Evolutionary conservation across 2,113 vertebrate genomes (phyloP), one percentile per base, ranked within the genome.

Genomic region (Condylura cristata): DNA sequence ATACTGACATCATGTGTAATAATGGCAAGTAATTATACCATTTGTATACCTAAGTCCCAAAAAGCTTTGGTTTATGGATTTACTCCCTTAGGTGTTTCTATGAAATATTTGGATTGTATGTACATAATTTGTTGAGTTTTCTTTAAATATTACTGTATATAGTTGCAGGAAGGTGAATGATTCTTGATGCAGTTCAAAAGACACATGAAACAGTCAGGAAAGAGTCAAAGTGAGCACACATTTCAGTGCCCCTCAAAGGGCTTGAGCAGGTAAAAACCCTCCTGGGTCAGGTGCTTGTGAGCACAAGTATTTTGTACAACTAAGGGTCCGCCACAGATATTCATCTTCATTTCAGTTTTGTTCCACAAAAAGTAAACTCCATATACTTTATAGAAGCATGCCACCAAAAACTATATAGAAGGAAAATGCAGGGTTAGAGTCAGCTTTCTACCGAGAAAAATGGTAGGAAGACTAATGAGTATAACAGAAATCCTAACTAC

Each of bases 31-130:
- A 71, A 83, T 84, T 78, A 66, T 1, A 48, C 30, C 72, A 17
- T 89, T 86, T 89, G 41, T 82, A 12, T 81, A 58, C 58, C 60
- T 70, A 34, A 18, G 16, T 68, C 44, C 61, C 34, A 75, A 3
- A 81, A 63, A 89, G 30, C 56, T 86, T 80, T 74, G 30, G 22
- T 56, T 90, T 86, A 56, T 93, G 20, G 32, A 60, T 88, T 91
- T 78, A 71, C 88, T 37, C 18, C 70, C 60, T 63, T 48, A 56
- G 63, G n/a, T 65, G 8, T 86, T 87, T 79, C 22, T 28, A 63
- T 39, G 18, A 90, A 90, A 76, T 82, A 18, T 86, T 85, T 56
- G 58, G 66, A 83, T 56, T 90, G 4, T 70, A 13, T 81, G 93
- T 81, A 75, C 17, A n/a, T 63, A 5, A 63, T 89, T 85, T 75